Percentiles rank a stretch among this genome's conserved stretches.
phyloP scores from a whole-genome alignment of 1,140 invertebrate species.

The Phymorhynchus buccinoides region DNA sequence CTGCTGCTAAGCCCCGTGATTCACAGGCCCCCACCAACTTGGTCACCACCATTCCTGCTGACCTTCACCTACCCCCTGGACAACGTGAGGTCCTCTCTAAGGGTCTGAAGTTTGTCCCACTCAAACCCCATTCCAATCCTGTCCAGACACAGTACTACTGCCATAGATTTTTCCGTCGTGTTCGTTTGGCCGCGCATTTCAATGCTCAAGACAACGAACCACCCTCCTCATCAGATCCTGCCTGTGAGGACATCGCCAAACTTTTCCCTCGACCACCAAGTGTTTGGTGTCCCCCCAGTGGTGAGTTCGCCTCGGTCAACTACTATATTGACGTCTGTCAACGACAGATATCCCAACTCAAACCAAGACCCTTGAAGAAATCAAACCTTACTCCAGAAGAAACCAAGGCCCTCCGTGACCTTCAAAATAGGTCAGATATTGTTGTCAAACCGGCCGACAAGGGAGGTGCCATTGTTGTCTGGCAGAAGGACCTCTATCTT shows the following conservation, averaged over 20 bases:
- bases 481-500: not conserved
- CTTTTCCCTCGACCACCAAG: not conserved
- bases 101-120: not conserved
- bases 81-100: not conserved
- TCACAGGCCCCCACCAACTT: no score
- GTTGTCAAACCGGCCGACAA: not conserved
- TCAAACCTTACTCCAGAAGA: not conserved
- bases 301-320: not conserved
- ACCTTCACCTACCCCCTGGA: not conserved
- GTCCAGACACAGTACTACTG: not conserved
- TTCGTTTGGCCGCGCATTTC: not conserved
- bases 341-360: not conserved
- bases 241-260: not conserved
- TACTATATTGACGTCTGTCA: not conserved
- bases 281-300: not conserved
- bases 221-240: not conserved
- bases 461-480: not conserved
- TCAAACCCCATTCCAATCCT: not conserved
- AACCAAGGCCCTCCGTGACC: slow-evolving; percentile 14
- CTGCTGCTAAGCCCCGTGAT: no score
- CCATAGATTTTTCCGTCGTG: not conserved
- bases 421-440: not conserved
- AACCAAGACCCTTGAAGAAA: not conserved
- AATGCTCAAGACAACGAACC: not conserved
- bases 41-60: not conserved